Evolutionary conservation across 2,113 vertebrate genomes (phyloP).

Genomic region (Trochalopteron elliotii): DNA sequence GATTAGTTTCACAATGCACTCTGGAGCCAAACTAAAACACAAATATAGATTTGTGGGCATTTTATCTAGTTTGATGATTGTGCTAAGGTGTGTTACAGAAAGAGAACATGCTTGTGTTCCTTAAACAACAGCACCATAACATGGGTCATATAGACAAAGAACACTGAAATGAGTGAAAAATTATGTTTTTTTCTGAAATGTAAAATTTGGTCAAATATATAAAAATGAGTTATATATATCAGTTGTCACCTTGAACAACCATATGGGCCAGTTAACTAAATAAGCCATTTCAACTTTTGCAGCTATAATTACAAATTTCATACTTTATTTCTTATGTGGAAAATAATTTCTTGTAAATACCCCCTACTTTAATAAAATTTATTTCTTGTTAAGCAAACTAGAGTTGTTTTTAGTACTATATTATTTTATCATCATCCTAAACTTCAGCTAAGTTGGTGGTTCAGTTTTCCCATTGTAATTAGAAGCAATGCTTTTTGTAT

Average conservation of each 20-base stretch:
- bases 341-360: not conserved
- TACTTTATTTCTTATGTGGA: not conserved
- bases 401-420: not conserved
- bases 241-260: not conserved
- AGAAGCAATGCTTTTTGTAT: not conserved
- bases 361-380: not conserved
- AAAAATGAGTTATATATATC: not conserved
- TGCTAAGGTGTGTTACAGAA: not conserved
- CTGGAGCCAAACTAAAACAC: not conserved
- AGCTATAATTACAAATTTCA: not conserved
- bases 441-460: not conserved
- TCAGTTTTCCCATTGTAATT: not conserved
- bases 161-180: not conserved
- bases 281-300: not conserved
- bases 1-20: not conserved
- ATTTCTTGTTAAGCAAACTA: not conserved
- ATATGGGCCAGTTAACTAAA: not conserved
- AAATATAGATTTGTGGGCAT: not conserved
- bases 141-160: not conserved
- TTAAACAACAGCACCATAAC: not conserved
- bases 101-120: not conserved
- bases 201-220: not conserved
- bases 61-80: not conserved
- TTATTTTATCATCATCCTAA: not conserved
- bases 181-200: not conserved